Conservation (phyloP, 2,113 vertebrate species). For the Neolamprologus ventralis region DNA sequence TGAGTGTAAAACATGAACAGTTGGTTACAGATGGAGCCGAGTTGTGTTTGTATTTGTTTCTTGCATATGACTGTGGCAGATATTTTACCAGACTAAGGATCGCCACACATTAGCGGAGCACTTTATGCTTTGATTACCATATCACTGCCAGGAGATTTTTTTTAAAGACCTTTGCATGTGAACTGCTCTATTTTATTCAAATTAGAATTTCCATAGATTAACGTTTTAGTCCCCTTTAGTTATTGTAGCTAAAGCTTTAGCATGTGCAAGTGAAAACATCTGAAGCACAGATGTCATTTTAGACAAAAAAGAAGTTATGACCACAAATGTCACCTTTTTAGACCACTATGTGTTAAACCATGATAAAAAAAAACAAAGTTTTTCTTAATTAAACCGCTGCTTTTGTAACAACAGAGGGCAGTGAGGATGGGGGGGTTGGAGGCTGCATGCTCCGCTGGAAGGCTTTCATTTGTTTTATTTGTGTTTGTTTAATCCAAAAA, state of each 20-base stretch:
- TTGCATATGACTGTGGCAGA: neutral
- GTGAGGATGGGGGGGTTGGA: fast-evolving
- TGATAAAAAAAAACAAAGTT: fast-evolving
- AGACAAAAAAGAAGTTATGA: neutral
- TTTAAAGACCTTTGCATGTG: neutral
- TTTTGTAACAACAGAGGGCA: neutral
- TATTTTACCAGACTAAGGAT: neutral
- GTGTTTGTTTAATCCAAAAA: neutral
- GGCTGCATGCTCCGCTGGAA: neutral
- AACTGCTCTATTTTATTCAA: neutral
- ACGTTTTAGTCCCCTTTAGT: neutral
- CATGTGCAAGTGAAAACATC: neutral
- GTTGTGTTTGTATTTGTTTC: neutral
- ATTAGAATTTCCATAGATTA: neutral
- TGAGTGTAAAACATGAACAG: neutral
- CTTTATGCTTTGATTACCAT: neutral
- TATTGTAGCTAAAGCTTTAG: neutral
- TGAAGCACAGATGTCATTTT: neutral
- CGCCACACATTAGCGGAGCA: neutral
- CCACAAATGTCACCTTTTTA: neutral
- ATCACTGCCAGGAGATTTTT: neutral
- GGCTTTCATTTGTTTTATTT: neutral
- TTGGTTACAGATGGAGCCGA: neutral
- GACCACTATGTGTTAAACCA: neutral
- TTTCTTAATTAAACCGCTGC: fast-evolving